Base-by-base conservation (phyloP, 2,888 invertebrate genomes). In the Ditylenchus weischeri region DNA sequence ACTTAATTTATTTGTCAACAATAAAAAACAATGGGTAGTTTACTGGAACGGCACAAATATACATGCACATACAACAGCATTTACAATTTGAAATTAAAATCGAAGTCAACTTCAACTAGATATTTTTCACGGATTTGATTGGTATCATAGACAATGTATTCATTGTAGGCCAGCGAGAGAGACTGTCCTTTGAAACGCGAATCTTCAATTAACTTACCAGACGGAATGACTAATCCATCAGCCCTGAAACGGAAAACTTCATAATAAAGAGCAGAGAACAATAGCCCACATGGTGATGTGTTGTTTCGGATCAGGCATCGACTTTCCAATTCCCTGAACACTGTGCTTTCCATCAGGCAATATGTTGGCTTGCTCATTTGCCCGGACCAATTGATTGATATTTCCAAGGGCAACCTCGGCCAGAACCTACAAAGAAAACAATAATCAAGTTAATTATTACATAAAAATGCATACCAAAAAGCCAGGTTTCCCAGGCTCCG, bases 121-220 rank as follows among this genome's bases (percentile, higher is more conserved):
- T 86, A 87, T 67, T 83, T 81, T 83, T 86, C 83, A 67, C 79
- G 81, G 48, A 87, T 82, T 78, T 86, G 86, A 19, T 78, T 78
- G 2, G 83, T 81, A 74, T 85, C 78, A n/a, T 62, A 47, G 11
- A 38, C 86, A 60, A 86, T 84, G 74, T 83, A 86, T 77, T 86
- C 86, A 74, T 87, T 87, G 79, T 87, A 87, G 72, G 84, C 83
- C n/a, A 86, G 83, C 0, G 84, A 81, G 72, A 80, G 84, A 15
- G 69, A 64, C 13, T 68, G 63, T 18, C 68, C 62, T 8, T 64
- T n/a, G 18, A 81, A 83, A 11, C 68, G 74, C 4, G 78, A 75
- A n/a, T 29, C 21, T 65, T 82, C 73, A n/a, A 36, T 75, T 72
- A 67, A 71, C 69, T 83, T 84, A 10, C 85, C 86, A 50, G 79